phyloP scores from a whole-genome alignment of 1,140 invertebrate species.

The Sitodiplosis mosellana region DNA sequence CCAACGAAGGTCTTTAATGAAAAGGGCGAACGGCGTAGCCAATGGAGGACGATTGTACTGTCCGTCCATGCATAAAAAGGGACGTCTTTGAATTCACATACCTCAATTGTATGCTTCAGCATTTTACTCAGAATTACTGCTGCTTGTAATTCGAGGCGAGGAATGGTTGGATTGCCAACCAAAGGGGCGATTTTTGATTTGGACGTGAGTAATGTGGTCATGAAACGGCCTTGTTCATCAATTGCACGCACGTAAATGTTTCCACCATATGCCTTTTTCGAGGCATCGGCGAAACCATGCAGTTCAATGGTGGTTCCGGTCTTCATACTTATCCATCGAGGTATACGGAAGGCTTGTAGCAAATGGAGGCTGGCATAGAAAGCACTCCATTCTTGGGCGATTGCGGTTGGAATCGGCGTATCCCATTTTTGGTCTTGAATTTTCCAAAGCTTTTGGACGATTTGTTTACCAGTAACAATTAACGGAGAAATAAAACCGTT shows the following conservation, averaged over 20 bases:
- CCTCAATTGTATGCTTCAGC: constrained; percentile 5
- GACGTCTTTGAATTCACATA: constrained; percentile 2
- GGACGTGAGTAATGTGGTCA: constrained; percentile 10
- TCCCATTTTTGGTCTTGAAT: constrained; percentile 1
- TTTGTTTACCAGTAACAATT: constrained; percentile 18
- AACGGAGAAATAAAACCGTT: constrained; percentile 23
- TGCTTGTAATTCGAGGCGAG: constrained; percentile 20
- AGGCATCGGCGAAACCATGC: constrained; percentile 24
- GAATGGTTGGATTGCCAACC: too few species aligned
- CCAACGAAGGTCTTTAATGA: constrained; percentile 5
- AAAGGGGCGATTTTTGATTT: too few species aligned
- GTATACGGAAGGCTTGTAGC: neutral
- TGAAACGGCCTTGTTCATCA: constrained; percentile 5
- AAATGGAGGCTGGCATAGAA: neutral
- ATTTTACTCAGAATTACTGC: constrained; percentile 14
- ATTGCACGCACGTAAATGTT: constrained; percentile 13
- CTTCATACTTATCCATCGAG: neutral
- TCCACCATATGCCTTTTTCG: constrained; percentile 19
- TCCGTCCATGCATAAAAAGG: too few species aligned
- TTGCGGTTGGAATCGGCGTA: neutral
- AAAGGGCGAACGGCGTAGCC: too few species aligned
- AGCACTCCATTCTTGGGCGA: neutral
- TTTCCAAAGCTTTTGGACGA: constrained; percentile 23
- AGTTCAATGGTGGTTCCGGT: neutral
- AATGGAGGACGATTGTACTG: constrained; percentile 5